Evolutionary conservation across 1,140 invertebrate genomes (phyloP).

Genomic region (Spodoptera litura): DNA sequence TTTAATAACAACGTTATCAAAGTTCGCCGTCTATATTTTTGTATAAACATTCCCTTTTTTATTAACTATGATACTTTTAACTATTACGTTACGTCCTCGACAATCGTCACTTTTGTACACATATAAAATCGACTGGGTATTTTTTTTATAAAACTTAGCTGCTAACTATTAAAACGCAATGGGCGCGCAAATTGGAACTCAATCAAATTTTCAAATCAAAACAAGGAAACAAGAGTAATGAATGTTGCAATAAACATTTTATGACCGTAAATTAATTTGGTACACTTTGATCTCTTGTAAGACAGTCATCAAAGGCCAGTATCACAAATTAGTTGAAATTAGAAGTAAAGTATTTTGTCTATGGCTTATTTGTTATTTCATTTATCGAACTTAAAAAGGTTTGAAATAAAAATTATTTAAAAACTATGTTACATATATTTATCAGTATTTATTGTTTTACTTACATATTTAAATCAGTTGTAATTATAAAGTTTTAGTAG

Average conservation of each 20-base stretch:
- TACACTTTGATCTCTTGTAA: conserved; percentile 15
- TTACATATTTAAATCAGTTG: too few relatives aligned
- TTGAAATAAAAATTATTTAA: neutral
- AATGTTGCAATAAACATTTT: conserved; percentile 31
- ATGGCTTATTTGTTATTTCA: neutral
- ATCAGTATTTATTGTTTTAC: too few relatives aligned
- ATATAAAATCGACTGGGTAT: too few relatives aligned
- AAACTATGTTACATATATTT: neutral
- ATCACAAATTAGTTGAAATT: neutral
- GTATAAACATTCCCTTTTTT: too few relatives aligned
- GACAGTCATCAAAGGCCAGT: neutral
- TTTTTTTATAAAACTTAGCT: too few relatives aligned
- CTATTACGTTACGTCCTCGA: too few relatives aligned
- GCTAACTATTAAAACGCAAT: neutral
- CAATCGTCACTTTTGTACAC: too few relatives aligned
- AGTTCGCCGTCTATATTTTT: too few relatives aligned
- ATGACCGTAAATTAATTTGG: conserved; percentile 26
- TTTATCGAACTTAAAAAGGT: neutral
- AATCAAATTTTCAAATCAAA: conserved; percentile 25
- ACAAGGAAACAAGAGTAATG: conserved; percentile 5
- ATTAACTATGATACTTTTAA: too few relatives aligned
- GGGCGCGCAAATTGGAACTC: too few relatives aligned
- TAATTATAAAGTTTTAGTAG: neutral
- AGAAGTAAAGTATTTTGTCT: neutral
- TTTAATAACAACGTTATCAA: too few relatives aligned